Evolutionary conservation across 1,140 invertebrate species (phyloP), one percentile per base, ranked within the genome.

Genomic region (Bombus pyrosoma): DNA sequence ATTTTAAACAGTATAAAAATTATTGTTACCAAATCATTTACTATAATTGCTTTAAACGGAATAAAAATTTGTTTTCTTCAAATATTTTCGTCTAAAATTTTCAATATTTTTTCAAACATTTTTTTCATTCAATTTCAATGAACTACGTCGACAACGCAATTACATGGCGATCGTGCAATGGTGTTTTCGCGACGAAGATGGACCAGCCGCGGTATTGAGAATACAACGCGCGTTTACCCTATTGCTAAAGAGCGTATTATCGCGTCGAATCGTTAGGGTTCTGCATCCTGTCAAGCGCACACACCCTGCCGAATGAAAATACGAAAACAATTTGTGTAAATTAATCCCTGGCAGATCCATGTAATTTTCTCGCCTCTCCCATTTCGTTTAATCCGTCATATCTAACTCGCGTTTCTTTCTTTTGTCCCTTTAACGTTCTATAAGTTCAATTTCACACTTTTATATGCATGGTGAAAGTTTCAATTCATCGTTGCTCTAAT

Each of bases 261-360:
- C 88, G 72, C 76, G 88, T 89, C 88, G 77, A 85, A 81, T 89
- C 81, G 89, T 90, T 89, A 89, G 88, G 88, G 87, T 90, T 86
- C 76, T 69, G 81, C 89, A 81, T 77, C 59, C 73, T 89, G 89
- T 90, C 89, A 90, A 84, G 73, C 72, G 78, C 89, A 90, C 86
- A 89, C 87, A 66, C 82, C 13, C 83, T 39, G 77, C 18, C 81
- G 39, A 72, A 87, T 69, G 87, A 87, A 90, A 90, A 89, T 89
- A 79, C 86, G 37, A 83, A 75, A 79, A 83, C 86, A 89, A 83
- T 85, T 88, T 88, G 76, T 83, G 78, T 72, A 76, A 88, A 89
- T 89, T 86, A 89, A 88, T 86, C 84, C 78, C 68, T 78, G 59
- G 78, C 83, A 73, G 86, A 76, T 83, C 81, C 83, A 76, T 88